Evolutionary conservation across 2,888 invertebrate species (phyloP).

Genomic region (Odiellus spinosus): DNA sequence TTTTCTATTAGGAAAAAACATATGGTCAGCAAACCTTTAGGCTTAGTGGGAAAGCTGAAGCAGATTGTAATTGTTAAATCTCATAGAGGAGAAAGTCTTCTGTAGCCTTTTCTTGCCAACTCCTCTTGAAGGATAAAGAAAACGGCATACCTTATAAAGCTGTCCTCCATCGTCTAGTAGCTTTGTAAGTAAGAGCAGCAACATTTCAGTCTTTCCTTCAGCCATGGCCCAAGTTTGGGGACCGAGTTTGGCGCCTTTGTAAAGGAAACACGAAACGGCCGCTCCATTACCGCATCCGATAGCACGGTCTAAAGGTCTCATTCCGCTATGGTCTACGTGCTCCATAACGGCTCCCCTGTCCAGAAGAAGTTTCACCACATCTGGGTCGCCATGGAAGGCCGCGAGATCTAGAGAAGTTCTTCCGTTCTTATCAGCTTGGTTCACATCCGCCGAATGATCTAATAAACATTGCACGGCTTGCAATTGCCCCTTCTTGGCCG

Average conservation of each 20-base stretch:
- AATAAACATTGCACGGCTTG: conserved; percentile 56
- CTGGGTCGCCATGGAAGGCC: conserved; percentile 40
- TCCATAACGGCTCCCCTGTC: conserved; percentile 81
- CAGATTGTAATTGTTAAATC: too few species aligned
- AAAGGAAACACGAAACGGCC: conserved; percentile 76
- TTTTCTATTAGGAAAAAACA: too few species aligned
- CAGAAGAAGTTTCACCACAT: conserved; percentile 56
- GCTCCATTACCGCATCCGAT: conserved; percentile 78
- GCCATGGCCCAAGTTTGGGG: conserved; percentile 1
- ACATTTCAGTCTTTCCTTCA: background rate
- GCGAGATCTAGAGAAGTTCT: conserved; percentile 83
- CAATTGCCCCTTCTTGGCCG: conserved; percentile 67
- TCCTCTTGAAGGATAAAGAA: too few species aligned
- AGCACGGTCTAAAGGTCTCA: conserved; percentile 80
- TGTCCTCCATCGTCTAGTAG: background rate
- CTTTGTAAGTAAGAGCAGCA: background rate
- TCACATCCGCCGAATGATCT: conserved; percentile 64
- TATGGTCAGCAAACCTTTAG: too few species aligned
- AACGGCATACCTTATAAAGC: background rate
- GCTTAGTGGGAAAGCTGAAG: too few species aligned
- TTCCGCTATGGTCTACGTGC: conserved; percentile 76
- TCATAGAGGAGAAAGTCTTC: too few species aligned
- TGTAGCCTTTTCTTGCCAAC: too few species aligned
- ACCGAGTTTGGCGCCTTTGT: conserved; percentile 65
- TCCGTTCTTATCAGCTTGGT: conserved; percentile 69